Percentiles rank a stretch among this genome's conserved stretches.
Conservation (phyloP, 30 jellyfish, hydroid and myxozoan species). For the Hydractinia symbiolongicarpus region DNA sequence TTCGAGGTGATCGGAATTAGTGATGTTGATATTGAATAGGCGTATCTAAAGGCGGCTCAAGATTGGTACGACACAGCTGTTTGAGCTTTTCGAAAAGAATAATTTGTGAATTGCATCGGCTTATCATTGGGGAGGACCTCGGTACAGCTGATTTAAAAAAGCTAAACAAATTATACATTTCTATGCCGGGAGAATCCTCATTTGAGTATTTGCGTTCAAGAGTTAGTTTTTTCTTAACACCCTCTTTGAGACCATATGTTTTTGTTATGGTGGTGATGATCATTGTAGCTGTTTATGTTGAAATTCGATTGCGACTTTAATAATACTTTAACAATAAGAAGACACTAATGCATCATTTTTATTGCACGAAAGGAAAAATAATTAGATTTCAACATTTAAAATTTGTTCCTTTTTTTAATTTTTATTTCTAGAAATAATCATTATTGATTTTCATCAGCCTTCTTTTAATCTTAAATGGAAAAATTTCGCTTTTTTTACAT, state of each 20-base stretch:
- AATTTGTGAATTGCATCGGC: background rate
- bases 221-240: background rate
- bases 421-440: too few species aligned
- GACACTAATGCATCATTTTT: too few species aligned
- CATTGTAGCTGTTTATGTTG: background rate
- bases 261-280: background rate
- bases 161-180: background rate
- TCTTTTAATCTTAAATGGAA: too few species aligned
- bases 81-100: slow-evolving; percentile 7
- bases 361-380: too few species aligned
- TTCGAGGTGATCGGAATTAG: slow-evolving; percentile 4
- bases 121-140: background rate
- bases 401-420: too few species aligned
- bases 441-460: too few species aligned
- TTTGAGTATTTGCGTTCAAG: background rate
- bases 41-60: slow-evolving; percentile 17
- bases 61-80: slow-evolving; percentile 22
- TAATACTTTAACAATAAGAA: too few species aligned
- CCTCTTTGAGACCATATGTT: background rate
- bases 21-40: slow-evolving; percentile 15
- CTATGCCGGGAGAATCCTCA: background rate
- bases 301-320: background rate
- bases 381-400: too few species aligned
- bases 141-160: background rate
- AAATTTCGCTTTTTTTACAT: too few species aligned